These are phyloP conservation scores for Cheirogaleus medius DNA, from an alignment of 2,113 vertebrate species.

Conservation along the genomic window DNA sequence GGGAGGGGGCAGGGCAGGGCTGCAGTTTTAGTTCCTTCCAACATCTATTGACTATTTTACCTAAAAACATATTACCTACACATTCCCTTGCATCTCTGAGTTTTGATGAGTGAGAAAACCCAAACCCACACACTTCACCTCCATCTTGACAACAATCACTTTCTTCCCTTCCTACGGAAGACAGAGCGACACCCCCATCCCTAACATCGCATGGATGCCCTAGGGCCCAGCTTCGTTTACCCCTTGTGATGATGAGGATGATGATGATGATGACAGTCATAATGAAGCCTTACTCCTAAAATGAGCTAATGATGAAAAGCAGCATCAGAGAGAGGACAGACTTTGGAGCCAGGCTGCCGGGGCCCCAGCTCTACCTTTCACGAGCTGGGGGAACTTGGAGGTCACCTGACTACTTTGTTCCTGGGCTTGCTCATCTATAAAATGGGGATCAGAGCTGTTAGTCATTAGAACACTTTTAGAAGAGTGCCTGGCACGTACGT, in stretches of 20 bases:
- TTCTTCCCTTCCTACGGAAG: background rate
- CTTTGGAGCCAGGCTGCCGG: background rate
- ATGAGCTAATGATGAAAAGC: background rate
- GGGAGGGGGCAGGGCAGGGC: background rate
- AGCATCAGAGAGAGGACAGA: background rate
- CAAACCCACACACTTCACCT: background rate
- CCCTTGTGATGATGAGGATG: background rate
- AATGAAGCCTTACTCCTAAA: background rate
- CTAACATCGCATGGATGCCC: background rate
- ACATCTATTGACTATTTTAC: background rate
- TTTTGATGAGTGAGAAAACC: conserved; percentile 15
- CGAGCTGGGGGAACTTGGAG: background rate
- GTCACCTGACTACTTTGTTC: background rate
- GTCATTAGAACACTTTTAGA: background rate
- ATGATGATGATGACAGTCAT: background rate
- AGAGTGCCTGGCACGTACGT: background rate
- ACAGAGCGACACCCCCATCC: background rate
- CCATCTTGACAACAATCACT: background rate
- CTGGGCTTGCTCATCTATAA: background rate
- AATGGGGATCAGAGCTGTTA: background rate
- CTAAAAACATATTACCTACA: conserved; percentile 22
- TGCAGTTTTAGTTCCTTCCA: background rate
- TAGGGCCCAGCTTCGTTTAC: background rate
- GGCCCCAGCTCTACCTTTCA: background rate
- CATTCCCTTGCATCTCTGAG: background rate